Evolutionary conservation across 2,888 invertebrate species (phyloP), one percentile per base, ranked within the genome.

Genomic region (Drosophila suboccidentalis): DNA sequence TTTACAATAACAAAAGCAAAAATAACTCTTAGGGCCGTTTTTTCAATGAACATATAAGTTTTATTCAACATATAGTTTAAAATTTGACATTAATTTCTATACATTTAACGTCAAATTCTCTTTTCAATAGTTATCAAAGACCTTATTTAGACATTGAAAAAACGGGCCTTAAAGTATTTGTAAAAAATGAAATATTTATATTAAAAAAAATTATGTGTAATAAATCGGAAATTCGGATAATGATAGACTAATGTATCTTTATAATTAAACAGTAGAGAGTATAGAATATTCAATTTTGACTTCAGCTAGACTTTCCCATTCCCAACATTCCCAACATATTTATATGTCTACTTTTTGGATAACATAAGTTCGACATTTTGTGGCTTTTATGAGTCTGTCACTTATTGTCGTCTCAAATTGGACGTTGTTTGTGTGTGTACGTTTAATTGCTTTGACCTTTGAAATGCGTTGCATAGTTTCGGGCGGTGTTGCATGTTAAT

Each of bases 401-500:
- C 57, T 68, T 68, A 13, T 43, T 19, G 41, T 44, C 57, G 57
- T 38, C 47, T 47, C 46, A 17, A 44, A 44, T 22, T 58, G 36
- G 57, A n/a, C 39, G 53, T 53, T 53, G 57, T 44, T 19, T 36
- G 39, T 71, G 44, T 64, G 79, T 83, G 73, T 78, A 78, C 75
- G 71, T 84, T 90, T 90, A 90, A 90, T 94, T 93, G 93, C 93
- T 92, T 92, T 92, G 86, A 87, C 86, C 90, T 87, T 82, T 85
- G 74, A 50, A 74, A 73, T 75, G 66, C 65, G 72, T 54, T 80
- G 75, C 73, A 88, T 64, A 88, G 78, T 75, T 78, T 78, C 58
- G 26, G 69, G 84, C 64, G 49, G 67, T 74, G 76, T 77, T 84
- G 89, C 85, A 87, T 87, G 85, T 86, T 86, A 86, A 86, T 86